A percentile compares a stretch with the other conserved stretches of the same genome.
These are phyloP conservation scores for Talpa occidentalis DNA, from an alignment of 2,113 vertebrate genomes.

Conservation along the genomic window DNA sequence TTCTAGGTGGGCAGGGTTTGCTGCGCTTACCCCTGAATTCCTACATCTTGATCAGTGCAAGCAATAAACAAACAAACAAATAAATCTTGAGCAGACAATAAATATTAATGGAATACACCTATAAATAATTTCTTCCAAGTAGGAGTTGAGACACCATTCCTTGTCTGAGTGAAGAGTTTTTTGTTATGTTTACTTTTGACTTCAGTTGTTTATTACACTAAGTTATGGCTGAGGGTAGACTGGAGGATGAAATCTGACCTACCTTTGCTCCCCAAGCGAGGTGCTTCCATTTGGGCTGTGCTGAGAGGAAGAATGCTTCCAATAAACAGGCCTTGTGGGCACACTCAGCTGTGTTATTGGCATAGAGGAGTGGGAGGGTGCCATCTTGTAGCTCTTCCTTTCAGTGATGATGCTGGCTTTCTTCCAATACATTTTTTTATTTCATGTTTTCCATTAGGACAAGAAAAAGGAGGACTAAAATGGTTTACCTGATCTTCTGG, in stretches of 20 bases:
- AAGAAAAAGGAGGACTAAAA: not conserved
- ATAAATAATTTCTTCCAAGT: not conserved
- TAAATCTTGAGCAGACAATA: not conserved
- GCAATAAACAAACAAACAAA: no score
- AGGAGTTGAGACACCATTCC: not conserved
- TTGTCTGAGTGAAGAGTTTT: not conserved
- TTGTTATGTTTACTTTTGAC: not conserved
- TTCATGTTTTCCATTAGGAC: not conserved
- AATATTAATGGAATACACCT: not conserved
- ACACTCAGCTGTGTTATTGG: not conserved
- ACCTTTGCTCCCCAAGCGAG: not conserved
- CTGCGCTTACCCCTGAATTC: not conserved
- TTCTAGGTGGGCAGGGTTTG: not conserved
- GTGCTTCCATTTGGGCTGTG: not conserved
- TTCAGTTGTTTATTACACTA: not conserved
- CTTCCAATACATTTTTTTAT: not conserved
- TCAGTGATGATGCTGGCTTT: not conserved
- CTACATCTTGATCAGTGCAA: not conserved
- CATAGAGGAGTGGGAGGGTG: not conserved
- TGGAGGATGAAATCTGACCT: not conserved
- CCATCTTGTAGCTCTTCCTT: not conserved
- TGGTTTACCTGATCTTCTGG: not conserved
- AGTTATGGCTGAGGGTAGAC: not conserved
- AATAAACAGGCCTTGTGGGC: not conserved
- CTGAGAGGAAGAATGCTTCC: not conserved